Evolutionary conservation across 2,113 vertebrate genomes (phyloP).

Genomic region (Microtus ochrogaster): DNA sequence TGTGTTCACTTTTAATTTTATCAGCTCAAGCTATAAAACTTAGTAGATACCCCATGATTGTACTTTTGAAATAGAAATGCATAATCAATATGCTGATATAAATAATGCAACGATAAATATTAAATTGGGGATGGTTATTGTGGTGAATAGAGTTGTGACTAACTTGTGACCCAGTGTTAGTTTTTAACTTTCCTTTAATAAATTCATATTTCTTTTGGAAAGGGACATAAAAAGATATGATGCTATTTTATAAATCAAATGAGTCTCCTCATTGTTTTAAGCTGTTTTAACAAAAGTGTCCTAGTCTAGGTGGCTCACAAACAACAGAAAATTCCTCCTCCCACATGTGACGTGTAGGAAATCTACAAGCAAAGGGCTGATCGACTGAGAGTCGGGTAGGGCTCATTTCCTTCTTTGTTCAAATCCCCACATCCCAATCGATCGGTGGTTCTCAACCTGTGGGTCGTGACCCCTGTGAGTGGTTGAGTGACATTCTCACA

Average conservation of each 20-base stretch:
- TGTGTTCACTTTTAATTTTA: conserved; percentile 62
- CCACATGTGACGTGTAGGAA: neutral
- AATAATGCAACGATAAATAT: conserved; percentile 42
- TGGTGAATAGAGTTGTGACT: neutral
- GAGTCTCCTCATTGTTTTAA: neutral
- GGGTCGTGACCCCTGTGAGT: neutral
- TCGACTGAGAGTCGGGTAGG: neutral
- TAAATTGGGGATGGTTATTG: neutral
- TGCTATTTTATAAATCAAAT: conserved; percentile 24
- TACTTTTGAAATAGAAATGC: conserved; percentile 47
- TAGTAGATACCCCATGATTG: neutral
- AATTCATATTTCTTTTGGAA: conserved; percentile 29
- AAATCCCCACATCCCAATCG: no score
- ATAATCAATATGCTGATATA: neutral
- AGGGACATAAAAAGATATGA: neutral
- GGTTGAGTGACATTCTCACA: neutral
- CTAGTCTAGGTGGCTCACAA: neutral
- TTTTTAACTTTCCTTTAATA: conserved; percentile 33
- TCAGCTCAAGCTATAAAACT: conserved; percentile 45
- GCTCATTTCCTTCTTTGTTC: neutral
- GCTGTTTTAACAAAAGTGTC: neutral
- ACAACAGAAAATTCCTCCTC: neutral
- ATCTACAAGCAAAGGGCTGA: neutral
- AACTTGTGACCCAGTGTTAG: neutral
- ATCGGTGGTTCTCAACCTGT: neutral